phyloP scores from a whole-genome alignment of 2,113 vertebrate species.

The Arothron firmamentum region DNA sequence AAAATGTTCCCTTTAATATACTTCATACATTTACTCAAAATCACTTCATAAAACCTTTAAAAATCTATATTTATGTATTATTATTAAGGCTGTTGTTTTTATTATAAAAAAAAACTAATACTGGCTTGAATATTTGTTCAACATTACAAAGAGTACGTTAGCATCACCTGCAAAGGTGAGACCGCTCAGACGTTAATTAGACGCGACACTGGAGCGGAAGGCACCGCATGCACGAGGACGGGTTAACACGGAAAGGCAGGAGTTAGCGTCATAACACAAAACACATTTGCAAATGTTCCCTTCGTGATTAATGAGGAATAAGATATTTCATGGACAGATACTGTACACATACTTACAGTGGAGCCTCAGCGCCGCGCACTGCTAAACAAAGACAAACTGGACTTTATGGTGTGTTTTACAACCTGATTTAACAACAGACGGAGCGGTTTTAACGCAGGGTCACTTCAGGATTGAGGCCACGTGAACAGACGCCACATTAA shows the following conservation, averaged over 20 bases:
- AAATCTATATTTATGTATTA: too few relatives aligned
- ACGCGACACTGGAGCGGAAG: not conserved
- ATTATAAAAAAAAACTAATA: conserved; percentile 4
- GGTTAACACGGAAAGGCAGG: conserved; percentile 26
- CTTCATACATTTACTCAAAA: not conserved
- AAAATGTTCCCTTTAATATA: too few relatives aligned
- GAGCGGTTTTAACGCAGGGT: not conserved
- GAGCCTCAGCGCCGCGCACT: conserved; percentile 46
- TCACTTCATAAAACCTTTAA: not conserved
- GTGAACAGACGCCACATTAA: not conserved
- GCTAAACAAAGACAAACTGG: conserved; percentile 44
- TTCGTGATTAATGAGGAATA: conserved; percentile 35
- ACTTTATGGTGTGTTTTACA: conserved; percentile 43
- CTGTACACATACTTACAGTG: conserved; percentile 67
- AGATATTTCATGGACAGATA: conserved; percentile 69
- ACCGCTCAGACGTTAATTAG: not conserved
- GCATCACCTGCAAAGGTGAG: not conserved
- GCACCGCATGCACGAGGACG: conserved; percentile 51
- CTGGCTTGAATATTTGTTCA: conserved; percentile 2
- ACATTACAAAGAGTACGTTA: conserved; percentile 10
- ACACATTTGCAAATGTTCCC: not conserved
- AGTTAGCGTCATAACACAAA: conserved; percentile 24
- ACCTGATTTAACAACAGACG: conserved; percentile 47
- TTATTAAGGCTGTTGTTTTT: conserved; percentile 7
- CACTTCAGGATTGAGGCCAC: too few relatives aligned